These are phyloP conservation scores for Halyomorpha halys DNA, from an alignment of 1,140 invertebrate species.

Conservation along the genomic window DNA sequence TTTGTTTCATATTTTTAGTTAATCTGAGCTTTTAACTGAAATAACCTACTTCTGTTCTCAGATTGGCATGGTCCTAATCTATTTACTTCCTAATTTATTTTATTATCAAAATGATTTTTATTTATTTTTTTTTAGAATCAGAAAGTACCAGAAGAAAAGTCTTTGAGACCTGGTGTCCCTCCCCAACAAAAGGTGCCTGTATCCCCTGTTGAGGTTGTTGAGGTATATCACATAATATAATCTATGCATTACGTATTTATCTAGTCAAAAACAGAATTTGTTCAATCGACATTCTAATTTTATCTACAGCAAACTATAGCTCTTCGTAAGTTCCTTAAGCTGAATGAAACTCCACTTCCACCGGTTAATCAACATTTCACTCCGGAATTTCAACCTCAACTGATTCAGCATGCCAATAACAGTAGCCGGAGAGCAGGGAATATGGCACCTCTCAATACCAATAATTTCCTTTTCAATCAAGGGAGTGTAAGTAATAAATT, in stretches of 20 bases:
- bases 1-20: too few species aligned
- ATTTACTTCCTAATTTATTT: too few species aligned
- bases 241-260: background rate
- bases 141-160: slow-evolving; percentile 1
- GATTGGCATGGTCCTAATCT: too few species aligned
- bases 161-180: background rate
- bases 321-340: background rate
- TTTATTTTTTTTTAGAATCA: slow-evolving; percentile 7
- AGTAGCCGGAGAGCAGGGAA: background rate
- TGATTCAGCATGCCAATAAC: background rate
- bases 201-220: background rate
- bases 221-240: background rate
- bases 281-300: background rate
- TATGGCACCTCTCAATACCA: background rate
- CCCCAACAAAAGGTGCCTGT: too few species aligned
- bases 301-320: background rate
- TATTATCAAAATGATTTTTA: too few species aligned
- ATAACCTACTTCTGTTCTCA: too few species aligned
- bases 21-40: too few species aligned
- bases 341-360: background rate
- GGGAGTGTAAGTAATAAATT: background rate
- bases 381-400: background rate
- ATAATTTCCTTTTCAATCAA: too few species aligned
- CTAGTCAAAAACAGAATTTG: background rate
- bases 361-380: background rate